Evolutionary conservation across 2,797 vertebrate genomes (phyloP).

Genomic region (Lacerta agilis): DNA sequence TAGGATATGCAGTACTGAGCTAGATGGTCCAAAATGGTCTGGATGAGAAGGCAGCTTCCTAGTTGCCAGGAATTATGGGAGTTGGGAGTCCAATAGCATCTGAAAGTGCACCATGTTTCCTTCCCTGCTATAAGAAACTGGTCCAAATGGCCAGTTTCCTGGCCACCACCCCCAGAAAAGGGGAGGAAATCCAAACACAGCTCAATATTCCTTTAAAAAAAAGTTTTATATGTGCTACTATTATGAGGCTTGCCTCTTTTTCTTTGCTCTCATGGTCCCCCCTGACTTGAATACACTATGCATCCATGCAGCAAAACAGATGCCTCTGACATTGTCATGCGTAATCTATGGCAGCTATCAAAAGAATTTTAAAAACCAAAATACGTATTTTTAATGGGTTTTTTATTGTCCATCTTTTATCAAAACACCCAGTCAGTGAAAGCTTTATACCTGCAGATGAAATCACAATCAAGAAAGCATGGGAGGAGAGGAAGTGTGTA

Average conservation of each 20-base stretch:
- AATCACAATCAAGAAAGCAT: background rate
- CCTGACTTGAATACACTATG: too few relatives aligned
- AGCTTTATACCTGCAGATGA: conserved; percentile 14
- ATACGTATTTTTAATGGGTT: background rate
- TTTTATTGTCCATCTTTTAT: conserved; percentile 44
- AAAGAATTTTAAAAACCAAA: background rate
- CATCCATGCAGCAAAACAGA: background rate
- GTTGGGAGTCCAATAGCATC: too few relatives aligned
- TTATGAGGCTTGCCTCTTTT: too few relatives aligned
- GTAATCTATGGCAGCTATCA: background rate
- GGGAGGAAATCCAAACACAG: background rate
- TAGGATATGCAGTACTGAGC: too few relatives aligned
- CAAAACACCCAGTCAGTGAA: conserved; percentile 36
- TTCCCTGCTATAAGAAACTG: background rate
- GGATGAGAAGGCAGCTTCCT: too few relatives aligned
- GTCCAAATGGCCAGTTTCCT: background rate
- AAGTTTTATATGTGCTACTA: background rate
- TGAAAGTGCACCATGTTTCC: too few relatives aligned
- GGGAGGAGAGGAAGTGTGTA: background rate
- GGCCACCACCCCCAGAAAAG: background rate
- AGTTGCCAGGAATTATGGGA: too few relatives aligned
- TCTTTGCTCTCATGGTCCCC: too few relatives aligned
- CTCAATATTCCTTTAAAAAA: background rate
- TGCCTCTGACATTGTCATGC: background rate
- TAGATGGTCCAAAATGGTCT: too few relatives aligned